A percentile compares a stretch with the other conserved stretches of the same genome.
These are phyloP conservation scores for Sciaenops ocellatus DNA, from an alignment of 2,797 vertebrate species.

Conservation along the genomic window DNA sequence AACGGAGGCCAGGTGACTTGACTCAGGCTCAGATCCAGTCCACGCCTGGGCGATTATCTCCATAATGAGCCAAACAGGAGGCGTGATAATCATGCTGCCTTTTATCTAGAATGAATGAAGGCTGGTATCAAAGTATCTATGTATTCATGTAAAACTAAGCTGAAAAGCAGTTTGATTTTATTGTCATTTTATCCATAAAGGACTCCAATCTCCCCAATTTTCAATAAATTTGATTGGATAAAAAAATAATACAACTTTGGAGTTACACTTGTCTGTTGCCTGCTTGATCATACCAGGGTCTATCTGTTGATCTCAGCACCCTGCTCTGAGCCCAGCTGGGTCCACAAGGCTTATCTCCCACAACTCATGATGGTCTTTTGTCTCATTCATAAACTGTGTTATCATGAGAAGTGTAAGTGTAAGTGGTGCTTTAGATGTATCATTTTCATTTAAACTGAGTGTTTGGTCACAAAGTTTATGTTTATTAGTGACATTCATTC, in stretches of 20 bases:
- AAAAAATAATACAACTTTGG: slow-evolving; percentile 5
- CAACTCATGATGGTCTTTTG: slow-evolving; percentile 51
- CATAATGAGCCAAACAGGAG: slow-evolving; percentile 41
- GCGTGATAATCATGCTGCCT: slow-evolving; percentile 7
- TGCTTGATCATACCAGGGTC: slow-evolving; percentile 57
- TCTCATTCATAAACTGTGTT: slow-evolving; percentile 53
- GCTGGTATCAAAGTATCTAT: not conserved
- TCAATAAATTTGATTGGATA: not conserved
- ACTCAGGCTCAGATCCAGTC: slow-evolving; percentile 55
- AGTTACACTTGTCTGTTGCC: slow-evolving; percentile 25
- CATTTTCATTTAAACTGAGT: slow-evolving; percentile 11
- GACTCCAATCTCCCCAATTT: slow-evolving; percentile 3
- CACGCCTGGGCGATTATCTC: slow-evolving; percentile 44
- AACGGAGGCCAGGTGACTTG: slow-evolving; percentile 61
- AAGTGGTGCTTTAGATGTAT: slow-evolving; percentile 26
- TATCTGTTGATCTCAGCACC: slow-evolving; percentile 41
- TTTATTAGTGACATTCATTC: not conserved
- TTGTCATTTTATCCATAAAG: not conserved
- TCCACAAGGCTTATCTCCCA: slow-evolving; percentile 55
- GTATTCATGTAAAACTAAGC: not conserved
- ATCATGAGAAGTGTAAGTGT: slow-evolving; percentile 20
- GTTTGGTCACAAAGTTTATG: slow-evolving; percentile 11
- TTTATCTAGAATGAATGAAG: slow-evolving; percentile 14
- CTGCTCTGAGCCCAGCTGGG: slow-evolving; percentile 50
- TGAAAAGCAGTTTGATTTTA: slow-evolving; percentile 10